phyloP scores from a whole-genome alignment of 2,888 invertebrate genomes.

The Endomychus coccineus region DNA sequence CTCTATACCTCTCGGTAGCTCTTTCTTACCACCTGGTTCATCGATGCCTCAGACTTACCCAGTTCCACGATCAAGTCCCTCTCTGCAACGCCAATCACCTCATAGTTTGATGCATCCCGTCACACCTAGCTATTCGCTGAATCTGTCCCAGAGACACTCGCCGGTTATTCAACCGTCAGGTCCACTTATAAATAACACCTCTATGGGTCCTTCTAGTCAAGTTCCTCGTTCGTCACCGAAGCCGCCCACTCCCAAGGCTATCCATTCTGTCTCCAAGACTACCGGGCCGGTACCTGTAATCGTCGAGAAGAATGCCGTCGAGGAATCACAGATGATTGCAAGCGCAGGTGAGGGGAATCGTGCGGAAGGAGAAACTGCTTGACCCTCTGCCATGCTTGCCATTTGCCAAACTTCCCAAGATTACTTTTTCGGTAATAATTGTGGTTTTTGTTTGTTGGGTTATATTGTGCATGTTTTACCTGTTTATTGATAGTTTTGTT shows the following conservation, averaged over 20 bases:
- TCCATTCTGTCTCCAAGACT: no score
- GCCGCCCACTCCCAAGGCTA: conserved; percentile 32
- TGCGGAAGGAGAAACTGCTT: conserved; percentile 43
- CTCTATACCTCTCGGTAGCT: conserved; percentile 32
- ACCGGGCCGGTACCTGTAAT: not conserved
- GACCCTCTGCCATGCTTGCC: conserved; percentile 40
- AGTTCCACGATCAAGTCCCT: conserved; percentile 49
- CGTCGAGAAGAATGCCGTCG: conserved; percentile 11
- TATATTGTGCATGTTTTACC: conserved; percentile 18
- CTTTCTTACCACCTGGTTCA: conserved; percentile 34
- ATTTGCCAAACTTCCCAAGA: conserved; percentile 37
- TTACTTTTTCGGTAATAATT: conserved; percentile 39
- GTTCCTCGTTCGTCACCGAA: conserved; percentile 31
- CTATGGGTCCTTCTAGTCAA: conserved; percentile 28
- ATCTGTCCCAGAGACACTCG: conserved; percentile 36
- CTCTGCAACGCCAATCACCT: conserved; percentile 50
- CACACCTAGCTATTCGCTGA: conserved; percentile 33
- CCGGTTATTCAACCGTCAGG: conserved; percentile 43
- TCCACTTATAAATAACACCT: conserved; percentile 36
- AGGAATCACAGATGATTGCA: conserved; percentile 28
- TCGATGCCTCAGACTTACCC: conserved; percentile 31
- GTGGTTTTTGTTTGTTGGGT: conserved; percentile 34
- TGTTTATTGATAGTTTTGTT: no score
- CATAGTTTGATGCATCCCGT: conserved; percentile 31
- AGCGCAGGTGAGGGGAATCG: conserved; percentile 41